These are phyloP conservation scores for Zosterops japonicus DNA, from an alignment of 2,113 vertebrate genomes.

Conservation along the genomic window DNA sequence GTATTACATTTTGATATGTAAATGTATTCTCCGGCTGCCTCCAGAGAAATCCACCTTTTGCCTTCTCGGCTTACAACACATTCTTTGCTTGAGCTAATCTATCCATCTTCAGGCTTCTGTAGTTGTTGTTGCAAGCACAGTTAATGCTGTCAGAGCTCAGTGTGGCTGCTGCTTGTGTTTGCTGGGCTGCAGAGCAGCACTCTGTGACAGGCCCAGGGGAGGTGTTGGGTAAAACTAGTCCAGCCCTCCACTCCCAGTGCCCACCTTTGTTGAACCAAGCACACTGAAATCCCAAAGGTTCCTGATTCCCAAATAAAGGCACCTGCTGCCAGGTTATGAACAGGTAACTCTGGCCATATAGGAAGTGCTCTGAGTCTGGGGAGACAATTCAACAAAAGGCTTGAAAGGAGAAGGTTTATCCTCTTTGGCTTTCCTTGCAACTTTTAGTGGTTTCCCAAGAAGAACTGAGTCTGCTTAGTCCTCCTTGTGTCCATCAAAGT, in stretches of 20 bases:
- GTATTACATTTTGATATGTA: constrained; percentile 38
- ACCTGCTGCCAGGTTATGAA: not conserved
- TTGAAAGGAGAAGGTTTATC: not conserved
- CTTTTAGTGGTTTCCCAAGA: not conserved
- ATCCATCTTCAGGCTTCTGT: not conserved
- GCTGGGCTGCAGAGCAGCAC: not conserved
- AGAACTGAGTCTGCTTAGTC: not conserved
- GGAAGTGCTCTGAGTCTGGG: not conserved
- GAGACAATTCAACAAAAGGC: not conserved
- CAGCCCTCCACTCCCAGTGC: not conserved
- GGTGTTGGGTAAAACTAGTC: not conserved
- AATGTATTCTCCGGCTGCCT: not conserved
- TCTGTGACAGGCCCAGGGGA: not conserved
- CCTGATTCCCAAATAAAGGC: not conserved
- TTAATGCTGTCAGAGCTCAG: not conserved
- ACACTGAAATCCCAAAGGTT: not conserved
- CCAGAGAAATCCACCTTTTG: constrained; percentile 41
- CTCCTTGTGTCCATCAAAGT: not conserved
- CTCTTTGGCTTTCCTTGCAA: not conserved
- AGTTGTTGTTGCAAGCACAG: not conserved
- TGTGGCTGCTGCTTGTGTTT: not conserved
- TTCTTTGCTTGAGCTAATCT: not conserved
- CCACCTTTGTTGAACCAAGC: not conserved
- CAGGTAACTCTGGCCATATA: not conserved
- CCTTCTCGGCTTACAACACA: not conserved